Base-by-base conservation (phyloP, 2,888 invertebrate genomes). In the Gasteruption jaculator region DNA sequence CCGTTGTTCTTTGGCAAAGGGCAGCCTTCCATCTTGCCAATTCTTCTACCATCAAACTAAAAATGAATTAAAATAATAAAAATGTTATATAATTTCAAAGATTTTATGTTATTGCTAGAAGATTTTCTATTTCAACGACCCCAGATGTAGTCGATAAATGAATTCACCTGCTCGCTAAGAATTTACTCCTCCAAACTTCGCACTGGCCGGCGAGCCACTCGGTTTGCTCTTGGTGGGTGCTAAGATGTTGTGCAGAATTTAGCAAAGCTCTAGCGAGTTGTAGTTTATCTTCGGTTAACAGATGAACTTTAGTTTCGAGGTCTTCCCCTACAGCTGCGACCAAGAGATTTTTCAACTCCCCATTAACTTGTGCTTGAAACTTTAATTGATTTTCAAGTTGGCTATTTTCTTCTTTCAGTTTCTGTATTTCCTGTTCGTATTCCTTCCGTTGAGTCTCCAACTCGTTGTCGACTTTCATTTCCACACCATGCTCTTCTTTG, bases 111-210 rank as follows among this genome's bases (percentile, higher is more conserved):
- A 33, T 35, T 11, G 21, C 19, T 33, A 15, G 3, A 33, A 20
- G 6, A 5, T 21, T 33, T 20, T 30, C 10, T 8, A 21, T 25
- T 41, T 22, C 5, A 24, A 6, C 33, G 14, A 22, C 15, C 10
- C 32, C 19, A 19, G 19, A 12, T 21, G 21, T 11, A 32, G 29
- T 12, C 18, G 25, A 20, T 10, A 10, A 16, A 39, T 37, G 30
- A 31, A 55, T 37, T 43, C 73, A 88, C 88, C 88, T 89, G 75
- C 91, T 91, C 16, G 95, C 94, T 55, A 94, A 76, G 72, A 92
- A 96, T 79, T 95, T 96, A 65, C 92, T 93, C 49, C 92, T 80
- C 94, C 94, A 96, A 35, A 95, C 91, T 74, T 96, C 94, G 65
- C 92, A 91, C 63, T 94, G 92, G 0, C 94, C 91, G 12, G 91